Evolutionary conservation across 2,113 vertebrate genomes (phyloP), one percentile per base, ranked within the genome.

Genomic region (Ctenomys sociabilis): DNA sequence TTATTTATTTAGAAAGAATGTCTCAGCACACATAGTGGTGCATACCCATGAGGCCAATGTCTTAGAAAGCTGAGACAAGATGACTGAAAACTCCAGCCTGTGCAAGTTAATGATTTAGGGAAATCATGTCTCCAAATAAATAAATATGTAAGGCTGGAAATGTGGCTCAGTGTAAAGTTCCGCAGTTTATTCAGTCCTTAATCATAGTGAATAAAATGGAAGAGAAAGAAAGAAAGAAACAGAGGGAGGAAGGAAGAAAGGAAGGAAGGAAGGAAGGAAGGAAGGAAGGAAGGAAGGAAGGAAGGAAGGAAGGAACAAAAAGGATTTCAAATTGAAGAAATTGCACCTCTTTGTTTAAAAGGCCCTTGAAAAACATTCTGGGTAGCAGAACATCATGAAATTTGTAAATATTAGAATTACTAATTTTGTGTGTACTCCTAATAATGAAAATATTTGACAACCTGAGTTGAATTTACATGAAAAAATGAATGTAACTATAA

Each of bases 371-470:
- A 94, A 91, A 87, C 80, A 91, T 49, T 93, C 16, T 84, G 32
- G 68, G 82, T 95, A 75, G 77, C 43, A 94, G 80, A 85, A 35
- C 37, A 82, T 70, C 94, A 92, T 78, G 49, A 24, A 84, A 72
- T 90, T 90, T 92, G 77, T 6, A 90, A 37, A 70, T 85, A 45
- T 91, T 85, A 94, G 85, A 97, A 83, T 96, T 95, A 83, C 17
- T 88, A 93, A 88, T 77, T 72, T 10, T 94, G 54, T 77, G 37
- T 82, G 37, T 80, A 16, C 45, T 82, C 6, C 90, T 92, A 88
- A 64, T 68, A 52, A 19, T 90, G 26, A 40, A 63, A 92, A 61
- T 92, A 93, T 45, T 82, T 52, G 24, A 85, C 85, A 52, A 95
- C 72, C 54, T 73, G 13, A 4, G 57, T 80, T 92, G 40, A 32